phyloP scores from a whole-genome alignment of 35 echinoderm and acorn worm species.

The Eucidaris tribuloides region DNA sequence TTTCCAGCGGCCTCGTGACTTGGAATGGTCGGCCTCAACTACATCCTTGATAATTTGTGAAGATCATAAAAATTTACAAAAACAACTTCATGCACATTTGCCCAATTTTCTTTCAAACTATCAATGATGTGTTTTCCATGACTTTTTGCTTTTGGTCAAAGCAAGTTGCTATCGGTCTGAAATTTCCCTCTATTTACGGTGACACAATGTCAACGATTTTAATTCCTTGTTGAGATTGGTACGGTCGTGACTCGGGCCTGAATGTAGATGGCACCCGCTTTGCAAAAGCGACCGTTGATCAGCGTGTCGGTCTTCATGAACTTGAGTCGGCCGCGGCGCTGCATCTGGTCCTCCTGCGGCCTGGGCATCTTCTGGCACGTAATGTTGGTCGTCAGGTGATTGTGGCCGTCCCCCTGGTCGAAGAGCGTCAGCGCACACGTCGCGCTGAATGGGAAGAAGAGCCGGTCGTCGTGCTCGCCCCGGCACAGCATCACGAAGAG shows the following conservation, averaged over 20 bases:
- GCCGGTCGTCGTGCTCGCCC: conserved; percentile 58
- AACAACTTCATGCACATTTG: too few species aligned
- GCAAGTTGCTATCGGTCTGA: too few species aligned
- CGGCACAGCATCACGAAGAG: conserved; percentile 76
- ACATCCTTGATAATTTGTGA: too few species aligned
- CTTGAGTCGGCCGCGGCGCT: conserved; percentile 66
- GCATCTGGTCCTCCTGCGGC: conserved; percentile 46
- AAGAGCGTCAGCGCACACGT: conserved; percentile 71
- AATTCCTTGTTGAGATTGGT: too few species aligned
- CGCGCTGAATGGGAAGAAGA: conserved; percentile 80
- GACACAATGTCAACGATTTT: too few species aligned
- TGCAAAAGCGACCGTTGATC: conserved; percentile 63
- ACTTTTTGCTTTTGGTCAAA: too few species aligned
- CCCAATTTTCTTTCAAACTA: too few species aligned
- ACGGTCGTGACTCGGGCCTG: conserved; percentile 18
- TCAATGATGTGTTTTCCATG: too few species aligned
- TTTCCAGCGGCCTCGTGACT: too few species aligned
- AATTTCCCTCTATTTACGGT: too few species aligned
- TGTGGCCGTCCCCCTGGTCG: conserved; percentile 44
- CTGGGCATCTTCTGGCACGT: conserved; percentile 70
- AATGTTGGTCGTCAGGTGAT: conserved; percentile 55
- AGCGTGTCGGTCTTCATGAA: conserved; percentile 90
- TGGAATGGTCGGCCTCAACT: too few species aligned
- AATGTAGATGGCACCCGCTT: conserved; percentile 49
- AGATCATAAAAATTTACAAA: too few species aligned